Conservation (phyloP, 2,888 invertebrate species). For the Drosophila mimica region DNA sequence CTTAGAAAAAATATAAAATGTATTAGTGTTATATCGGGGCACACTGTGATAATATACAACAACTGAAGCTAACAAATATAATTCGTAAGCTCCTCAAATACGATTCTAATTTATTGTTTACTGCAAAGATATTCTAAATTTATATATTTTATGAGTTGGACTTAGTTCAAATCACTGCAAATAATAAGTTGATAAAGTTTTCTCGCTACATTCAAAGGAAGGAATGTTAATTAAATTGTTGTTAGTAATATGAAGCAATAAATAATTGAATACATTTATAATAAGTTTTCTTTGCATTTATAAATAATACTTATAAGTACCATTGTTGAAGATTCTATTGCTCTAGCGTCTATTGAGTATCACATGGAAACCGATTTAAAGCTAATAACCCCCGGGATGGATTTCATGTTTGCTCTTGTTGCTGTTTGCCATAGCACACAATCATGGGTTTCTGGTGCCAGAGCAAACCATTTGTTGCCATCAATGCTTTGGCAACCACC, state of each 20-base stretch:
- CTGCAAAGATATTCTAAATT: not conserved
- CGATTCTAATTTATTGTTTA: not conserved
- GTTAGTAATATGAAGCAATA: not conserved
- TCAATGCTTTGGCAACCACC: conserved; percentile 91
- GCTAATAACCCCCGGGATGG: not conserved
- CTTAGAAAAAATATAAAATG: conserved; percentile 30
- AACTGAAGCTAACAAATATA: not conserved
- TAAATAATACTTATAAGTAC: conserved; percentile 10
- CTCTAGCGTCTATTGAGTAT: not conserved
- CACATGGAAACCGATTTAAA: not conserved
- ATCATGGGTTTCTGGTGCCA: conserved; percentile 95
- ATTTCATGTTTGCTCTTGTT: conserved; percentile 18
- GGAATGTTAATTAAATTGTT: not conserved
- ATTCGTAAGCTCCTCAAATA: not conserved
- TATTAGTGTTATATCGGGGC: not conserved
- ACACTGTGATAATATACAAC: not conserved
- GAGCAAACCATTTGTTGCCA: conserved; percentile 94
- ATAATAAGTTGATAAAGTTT: not conserved
- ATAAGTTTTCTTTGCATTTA: not conserved
- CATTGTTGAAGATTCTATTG: not conserved
- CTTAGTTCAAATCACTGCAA: not conserved
- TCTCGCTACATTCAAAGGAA: not conserved
- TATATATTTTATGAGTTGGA: not conserved
- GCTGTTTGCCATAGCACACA: conserved; percentile 91
- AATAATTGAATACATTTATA: not conserved